These are phyloP conservation scores for Zaprionus capensis DNA, from an alignment of 1,140 invertebrate species.

Conservation along the genomic window DNA sequence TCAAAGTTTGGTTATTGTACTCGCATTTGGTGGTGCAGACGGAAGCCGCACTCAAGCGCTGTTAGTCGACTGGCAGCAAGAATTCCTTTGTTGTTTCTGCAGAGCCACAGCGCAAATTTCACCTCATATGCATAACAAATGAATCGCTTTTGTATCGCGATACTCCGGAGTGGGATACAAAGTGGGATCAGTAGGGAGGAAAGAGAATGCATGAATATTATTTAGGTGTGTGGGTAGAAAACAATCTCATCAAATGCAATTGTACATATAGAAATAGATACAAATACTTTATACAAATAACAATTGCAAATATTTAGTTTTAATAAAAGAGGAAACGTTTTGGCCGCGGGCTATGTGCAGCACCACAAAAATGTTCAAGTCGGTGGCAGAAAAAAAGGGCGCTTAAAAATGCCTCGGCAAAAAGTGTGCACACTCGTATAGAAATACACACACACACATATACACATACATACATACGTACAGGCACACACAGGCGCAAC, in stretches of 20 bases:
- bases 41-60: constrained; percentile 54
- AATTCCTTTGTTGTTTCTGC: constrained; percentile 52
- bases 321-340: constrained; percentile 68
- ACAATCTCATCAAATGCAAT: constrained; percentile 51
- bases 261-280: constrained; percentile 58
- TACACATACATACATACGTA: constrained; percentile 15
- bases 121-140: constrained; percentile 81
- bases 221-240: constrained; percentile 44
- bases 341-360: constrained; percentile 50
- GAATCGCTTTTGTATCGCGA: constrained; percentile 65
- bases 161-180: constrained; percentile 29
- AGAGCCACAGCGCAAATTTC: constrained; percentile 40
- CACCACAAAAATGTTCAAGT: constrained; percentile 40
- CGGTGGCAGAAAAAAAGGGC: constrained; percentile 55
- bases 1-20: not conserved
- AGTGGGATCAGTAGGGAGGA: constrained; percentile 30
- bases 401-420: constrained; percentile 65
- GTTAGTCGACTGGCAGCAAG: constrained; percentile 48
- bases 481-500: constrained; percentile 42
- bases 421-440: constrained; percentile 46
- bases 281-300: constrained; percentile 65
- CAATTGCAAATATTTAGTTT: constrained; percentile 78
- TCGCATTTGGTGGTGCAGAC: constrained; percentile 14
- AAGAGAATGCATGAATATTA: constrained; percentile 57
- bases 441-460: constrained; percentile 32